Percentiles rank a stretch among this genome's conserved stretches.
These are phyloP conservation scores for Natrix natrix DNA, from an alignment of 2,797 vertebrate genomes.

Conservation along the genomic window DNA sequence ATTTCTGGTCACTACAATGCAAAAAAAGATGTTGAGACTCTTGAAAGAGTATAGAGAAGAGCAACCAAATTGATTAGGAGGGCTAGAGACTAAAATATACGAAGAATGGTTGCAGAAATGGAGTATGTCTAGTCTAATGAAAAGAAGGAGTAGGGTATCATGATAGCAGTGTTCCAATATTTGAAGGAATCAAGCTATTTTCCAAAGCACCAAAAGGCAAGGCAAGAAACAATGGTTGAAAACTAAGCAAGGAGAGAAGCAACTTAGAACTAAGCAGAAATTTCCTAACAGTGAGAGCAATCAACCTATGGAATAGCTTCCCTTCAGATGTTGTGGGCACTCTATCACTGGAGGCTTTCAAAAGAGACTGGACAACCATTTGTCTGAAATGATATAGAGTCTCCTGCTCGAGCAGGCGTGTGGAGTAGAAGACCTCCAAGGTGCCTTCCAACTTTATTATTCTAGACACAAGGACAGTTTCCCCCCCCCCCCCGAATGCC, in stretches of 20 bases:
- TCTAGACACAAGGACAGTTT: background rate
- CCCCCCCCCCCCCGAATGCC: too few species aligned
- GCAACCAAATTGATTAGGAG: background rate
- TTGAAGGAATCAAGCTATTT: background rate
- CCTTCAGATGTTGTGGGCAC: background rate
- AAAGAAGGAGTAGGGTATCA: background rate
- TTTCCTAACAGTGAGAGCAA: background rate
- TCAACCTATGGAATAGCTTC: background rate
- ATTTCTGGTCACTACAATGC: too few species aligned
- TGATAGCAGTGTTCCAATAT: background rate
- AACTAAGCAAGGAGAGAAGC: background rate
- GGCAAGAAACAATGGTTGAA: background rate
- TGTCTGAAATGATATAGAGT: background rate
- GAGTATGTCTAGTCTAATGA: background rate
- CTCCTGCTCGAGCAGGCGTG: background rate
- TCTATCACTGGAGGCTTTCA: background rate
- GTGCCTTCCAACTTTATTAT: background rate
- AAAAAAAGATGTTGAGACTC: background rate
- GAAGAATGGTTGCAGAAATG: background rate
- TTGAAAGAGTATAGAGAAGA: background rate
- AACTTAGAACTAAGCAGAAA: background rate
- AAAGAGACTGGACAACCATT: background rate
- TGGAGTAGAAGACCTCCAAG: background rate
- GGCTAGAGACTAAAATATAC: background rate
- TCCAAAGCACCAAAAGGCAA: background rate